A percentile compares a stretch with the other conserved stretches of the same genome.
Conservation (phyloP, 1,140 invertebrate species). For the Gyrodactylus salaris region DNA sequence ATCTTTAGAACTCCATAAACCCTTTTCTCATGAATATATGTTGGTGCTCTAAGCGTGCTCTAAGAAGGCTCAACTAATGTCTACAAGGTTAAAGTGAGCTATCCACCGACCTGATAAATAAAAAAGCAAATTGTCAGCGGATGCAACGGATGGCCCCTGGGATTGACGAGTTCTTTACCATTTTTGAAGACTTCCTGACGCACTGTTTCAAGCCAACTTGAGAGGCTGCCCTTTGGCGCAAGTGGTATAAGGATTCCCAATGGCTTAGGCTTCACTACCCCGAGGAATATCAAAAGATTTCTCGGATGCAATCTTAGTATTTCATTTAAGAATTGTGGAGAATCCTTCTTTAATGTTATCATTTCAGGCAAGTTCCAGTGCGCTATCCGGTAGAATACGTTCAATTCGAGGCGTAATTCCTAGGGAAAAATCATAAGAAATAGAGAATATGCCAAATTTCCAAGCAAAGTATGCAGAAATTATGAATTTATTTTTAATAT, state of each 20-base stretch:
- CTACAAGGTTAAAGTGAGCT: slow-evolving; percentile 1
- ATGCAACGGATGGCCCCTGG: neutral
- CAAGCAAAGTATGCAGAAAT: no score
- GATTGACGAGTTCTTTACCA: neutral
- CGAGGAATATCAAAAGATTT: neutral
- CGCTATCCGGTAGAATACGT: neutral
- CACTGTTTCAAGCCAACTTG: neutral
- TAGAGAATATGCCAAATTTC: no score
- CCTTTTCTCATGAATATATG: no score
- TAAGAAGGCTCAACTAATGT: no score
- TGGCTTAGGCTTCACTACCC: neutral
- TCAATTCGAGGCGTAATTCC: neutral
- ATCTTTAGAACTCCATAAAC: no score
- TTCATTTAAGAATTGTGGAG: neutral
- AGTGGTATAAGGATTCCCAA: slow-evolving; percentile 8
- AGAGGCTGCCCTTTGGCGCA: slow-evolving; percentile 7
- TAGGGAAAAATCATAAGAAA: no score
- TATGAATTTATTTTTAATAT: no score
- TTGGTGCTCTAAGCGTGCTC: no score
- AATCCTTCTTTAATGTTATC: neutral
- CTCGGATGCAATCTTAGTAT: neutral
- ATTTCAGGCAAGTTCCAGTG: neutral
- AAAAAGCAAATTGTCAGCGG: neutral
- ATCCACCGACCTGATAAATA: neutral
- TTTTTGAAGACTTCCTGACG: neutral